A percentile compares a stretch with the other conserved stretches of the same genome.
Conservation (phyloP, 2,113 vertebrate genomes). For the Addax nasomaculatus region DNA sequence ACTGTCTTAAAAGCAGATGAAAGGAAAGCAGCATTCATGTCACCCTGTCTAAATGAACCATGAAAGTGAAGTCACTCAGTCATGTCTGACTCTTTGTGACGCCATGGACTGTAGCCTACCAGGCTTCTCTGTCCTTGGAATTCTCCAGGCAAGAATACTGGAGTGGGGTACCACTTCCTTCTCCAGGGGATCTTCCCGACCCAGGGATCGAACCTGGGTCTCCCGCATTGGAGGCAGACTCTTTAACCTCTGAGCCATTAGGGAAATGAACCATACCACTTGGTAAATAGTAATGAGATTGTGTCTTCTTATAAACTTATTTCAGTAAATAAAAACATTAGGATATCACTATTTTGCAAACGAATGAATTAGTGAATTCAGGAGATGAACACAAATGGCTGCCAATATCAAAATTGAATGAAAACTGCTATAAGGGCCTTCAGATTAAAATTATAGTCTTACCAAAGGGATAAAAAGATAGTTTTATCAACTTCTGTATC, state of each 20-base stretch:
- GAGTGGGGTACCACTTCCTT: too few species aligned
- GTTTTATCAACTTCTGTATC: background rate
- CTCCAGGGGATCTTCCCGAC: too few species aligned
- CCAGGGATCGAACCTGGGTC: too few species aligned
- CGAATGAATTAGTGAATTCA: background rate
- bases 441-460: background rate
- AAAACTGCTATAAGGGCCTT: background rate
- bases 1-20: background rate
- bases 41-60: background rate
- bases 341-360: background rate
- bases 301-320: background rate
- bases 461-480: background rate
- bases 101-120: too few species aligned
- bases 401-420: background rate
- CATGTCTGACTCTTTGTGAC: fast-evolving
- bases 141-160: too few species aligned
- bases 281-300: too few species aligned
- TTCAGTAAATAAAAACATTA: background rate
- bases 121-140: too few species aligned
- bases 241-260: too few species aligned
- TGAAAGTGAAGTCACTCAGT: too few species aligned
- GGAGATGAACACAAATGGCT: background rate
- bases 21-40: background rate
- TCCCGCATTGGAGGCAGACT: too few species aligned
- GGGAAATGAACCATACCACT: background rate